A percentile compares a stretch with the other conserved stretches of the same genome.
Evolutionary conservation across 1,140 invertebrate species (phyloP).

Genomic region (Dendrolimus kikuchii): DNA sequence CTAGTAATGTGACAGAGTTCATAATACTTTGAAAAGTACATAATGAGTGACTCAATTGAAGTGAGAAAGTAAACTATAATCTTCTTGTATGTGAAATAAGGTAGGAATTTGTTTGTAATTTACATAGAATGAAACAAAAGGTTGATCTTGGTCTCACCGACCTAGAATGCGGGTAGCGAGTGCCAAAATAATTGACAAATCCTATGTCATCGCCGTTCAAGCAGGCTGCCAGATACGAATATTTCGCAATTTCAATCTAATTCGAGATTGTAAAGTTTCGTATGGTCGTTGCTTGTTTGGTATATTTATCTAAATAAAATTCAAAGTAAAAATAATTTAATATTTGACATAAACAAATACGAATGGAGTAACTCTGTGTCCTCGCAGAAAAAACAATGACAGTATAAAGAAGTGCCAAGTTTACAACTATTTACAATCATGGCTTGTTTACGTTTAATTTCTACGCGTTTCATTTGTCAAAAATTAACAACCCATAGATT

Average conservation of each 20-base stretch:
- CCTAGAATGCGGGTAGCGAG: constrained; percentile 49
- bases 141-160: constrained; percentile 43
- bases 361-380: background rate
- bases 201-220: constrained; percentile 45
- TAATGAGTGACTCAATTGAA: too few relatives aligned
- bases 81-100: background rate
- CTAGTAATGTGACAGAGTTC: too few relatives aligned
- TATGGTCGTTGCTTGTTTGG: background rate
- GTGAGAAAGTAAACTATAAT: too few relatives aligned
- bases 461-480: too few relatives aligned
- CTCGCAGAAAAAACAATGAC: too few relatives aligned
- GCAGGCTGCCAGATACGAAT: constrained; percentile 40
- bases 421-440: too few relatives aligned
- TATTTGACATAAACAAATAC: background rate
- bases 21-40: too few relatives aligned
- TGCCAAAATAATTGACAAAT: constrained; percentile 63
- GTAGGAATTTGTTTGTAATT: background rate
- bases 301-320: too few relatives aligned
- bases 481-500: too few relatives aligned
- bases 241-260: constrained; percentile 55
- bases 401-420: too few relatives aligned
- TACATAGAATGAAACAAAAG: constrained; percentile 17
- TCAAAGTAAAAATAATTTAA: background rate
- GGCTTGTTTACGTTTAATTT: too few relatives aligned
- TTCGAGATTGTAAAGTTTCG: constrained; percentile 14